A percentile compares a stretch with the other conserved stretches of the same genome.
Evolutionary conservation across 2,888 invertebrate genomes (phyloP).

Genomic region (Elegia similella): DNA sequence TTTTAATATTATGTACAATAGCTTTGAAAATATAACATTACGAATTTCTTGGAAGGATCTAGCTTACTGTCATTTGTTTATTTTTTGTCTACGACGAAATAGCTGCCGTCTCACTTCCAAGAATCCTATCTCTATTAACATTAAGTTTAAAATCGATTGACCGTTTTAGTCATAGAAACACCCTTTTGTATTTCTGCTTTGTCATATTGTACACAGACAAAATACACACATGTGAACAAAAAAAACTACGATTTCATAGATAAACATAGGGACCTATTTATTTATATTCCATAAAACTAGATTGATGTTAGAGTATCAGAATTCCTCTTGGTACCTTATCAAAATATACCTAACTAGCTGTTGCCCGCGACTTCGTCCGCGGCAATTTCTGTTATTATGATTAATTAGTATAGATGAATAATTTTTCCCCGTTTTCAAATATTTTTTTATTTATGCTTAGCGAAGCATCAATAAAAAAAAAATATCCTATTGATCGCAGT

Average conservation of each 20-base stretch:
- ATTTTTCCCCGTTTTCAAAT: too few species aligned
- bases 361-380: too few species aligned
- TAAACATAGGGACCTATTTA: too few species aligned
- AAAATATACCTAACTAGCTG: too few species aligned
- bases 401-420: too few species aligned
- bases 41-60: background rate
- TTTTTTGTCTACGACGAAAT: background rate
- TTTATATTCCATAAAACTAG: background rate
- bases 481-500: too few species aligned
- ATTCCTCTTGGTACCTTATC: too few species aligned
- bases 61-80: conserved; percentile 2
- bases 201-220: background rate
- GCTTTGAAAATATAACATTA: background rate
- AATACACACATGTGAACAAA: background rate
- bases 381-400: too few species aligned
- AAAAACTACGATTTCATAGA: background rate
- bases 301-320: too few species aligned
- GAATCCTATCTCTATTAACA: background rate
- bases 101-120: background rate
- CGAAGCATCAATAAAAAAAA: too few species aligned
- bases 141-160: background rate
- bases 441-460: too few species aligned
- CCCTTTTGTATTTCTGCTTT: background rate
- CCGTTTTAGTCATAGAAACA: background rate
- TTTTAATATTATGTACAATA: too few species aligned